Conservation (phyloP, 1,140 invertebrate species). For the Apis dorsata region DNA sequence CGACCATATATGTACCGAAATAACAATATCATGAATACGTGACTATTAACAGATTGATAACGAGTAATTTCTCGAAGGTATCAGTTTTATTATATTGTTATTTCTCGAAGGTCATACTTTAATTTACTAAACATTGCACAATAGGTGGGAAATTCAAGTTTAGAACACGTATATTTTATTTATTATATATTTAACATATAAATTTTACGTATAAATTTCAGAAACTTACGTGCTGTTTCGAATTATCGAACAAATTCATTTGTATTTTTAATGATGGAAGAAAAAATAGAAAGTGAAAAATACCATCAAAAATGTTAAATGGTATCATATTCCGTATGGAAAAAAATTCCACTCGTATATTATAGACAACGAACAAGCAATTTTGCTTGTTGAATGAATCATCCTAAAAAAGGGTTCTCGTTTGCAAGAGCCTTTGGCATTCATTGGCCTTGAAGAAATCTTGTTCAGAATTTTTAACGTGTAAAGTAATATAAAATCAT, state of each 20-base stretch:
- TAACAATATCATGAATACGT: not conserved
- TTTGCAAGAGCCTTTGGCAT: not conserved
- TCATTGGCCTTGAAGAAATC: not conserved
- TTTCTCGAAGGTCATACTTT: conserved; percentile 6
- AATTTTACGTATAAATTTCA: too few species aligned
- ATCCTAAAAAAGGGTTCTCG: conserved; percentile 12
- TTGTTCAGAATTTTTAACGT: not conserved
- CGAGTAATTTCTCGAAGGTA: not conserved
- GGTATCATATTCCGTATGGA: too few species aligned
- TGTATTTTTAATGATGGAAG: not conserved
- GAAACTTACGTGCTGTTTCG: too few species aligned
- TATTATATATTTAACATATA: too few species aligned
- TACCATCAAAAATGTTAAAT: not conserved
- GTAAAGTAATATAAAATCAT: not conserved
- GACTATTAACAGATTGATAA: not conserved
- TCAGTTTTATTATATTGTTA: not conserved
- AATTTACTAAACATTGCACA: conserved; percentile 34
- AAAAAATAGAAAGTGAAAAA: not conserved
- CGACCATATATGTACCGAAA: not conserved
- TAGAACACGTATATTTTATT: not conserved
- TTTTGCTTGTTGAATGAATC: conserved; percentile 24
- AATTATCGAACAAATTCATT: too few species aligned
- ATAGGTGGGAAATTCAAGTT: conserved; percentile 16
- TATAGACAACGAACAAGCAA: not conserved
- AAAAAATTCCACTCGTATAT: conserved; percentile 3